Evolutionary conservation across 2,797 vertebrate species (phyloP).

Genomic region (Leucoraja ocellata): DNA sequence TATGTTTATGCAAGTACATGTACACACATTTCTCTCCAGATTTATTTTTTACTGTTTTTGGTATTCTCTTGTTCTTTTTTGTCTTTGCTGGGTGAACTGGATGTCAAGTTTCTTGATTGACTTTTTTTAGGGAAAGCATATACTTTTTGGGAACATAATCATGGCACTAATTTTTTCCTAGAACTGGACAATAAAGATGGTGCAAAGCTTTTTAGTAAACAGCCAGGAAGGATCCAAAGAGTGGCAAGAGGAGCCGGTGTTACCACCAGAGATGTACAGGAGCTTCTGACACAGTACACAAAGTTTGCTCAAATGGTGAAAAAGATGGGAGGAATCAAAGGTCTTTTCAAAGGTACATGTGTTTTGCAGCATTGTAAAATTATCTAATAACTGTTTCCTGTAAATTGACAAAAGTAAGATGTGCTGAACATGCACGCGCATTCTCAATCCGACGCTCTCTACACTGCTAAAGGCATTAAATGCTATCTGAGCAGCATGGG

Average conservation of each 20-base stretch:
- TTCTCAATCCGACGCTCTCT: not conserved
- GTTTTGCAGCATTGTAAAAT: not conserved
- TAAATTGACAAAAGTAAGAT: not conserved
- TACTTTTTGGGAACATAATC: not conserved
- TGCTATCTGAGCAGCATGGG: not conserved
- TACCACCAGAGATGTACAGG: conserved; percentile 89
- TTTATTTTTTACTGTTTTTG: no score
- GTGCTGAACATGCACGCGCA: not conserved
- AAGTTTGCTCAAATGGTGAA: conserved; percentile 99
- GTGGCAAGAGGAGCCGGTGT: conserved; percentile 91
- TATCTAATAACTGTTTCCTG: not conserved
- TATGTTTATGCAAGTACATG: no score
- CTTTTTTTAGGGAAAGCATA: not conserved
- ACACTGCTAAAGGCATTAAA: not conserved
- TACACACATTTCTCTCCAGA: no score
- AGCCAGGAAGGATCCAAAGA: conserved; percentile 86
- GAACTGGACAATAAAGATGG: conserved; percentile 96
- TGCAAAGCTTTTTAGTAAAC: conserved; percentile 94
- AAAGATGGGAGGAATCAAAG: conserved; percentile 98
- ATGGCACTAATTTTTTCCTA: conserved; percentile 48
- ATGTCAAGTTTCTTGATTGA: no score
- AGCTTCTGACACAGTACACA: conserved; percentile 93
- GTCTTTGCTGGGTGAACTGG: not conserved
- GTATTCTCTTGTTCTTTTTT: not conserved
- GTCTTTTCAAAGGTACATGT: conserved; percentile 85